Evolutionary conservation across 2,797 vertebrate genomes (phyloP), one percentile per base, ranked within the genome.

Genomic region (Corythornis leucogaster): DNA sequence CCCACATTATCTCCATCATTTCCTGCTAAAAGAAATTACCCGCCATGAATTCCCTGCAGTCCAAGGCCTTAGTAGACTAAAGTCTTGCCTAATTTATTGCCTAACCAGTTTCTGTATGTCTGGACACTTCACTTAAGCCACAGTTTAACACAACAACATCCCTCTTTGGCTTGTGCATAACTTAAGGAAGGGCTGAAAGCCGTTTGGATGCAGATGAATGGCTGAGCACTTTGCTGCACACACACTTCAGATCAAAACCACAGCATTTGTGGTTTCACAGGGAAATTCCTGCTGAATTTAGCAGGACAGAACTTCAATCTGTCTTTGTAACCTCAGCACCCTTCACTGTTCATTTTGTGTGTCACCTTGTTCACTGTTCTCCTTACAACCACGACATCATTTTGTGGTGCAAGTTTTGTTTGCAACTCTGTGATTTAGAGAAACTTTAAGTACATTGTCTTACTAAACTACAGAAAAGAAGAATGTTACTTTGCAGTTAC

Each of bases 271-370:
- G 9, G 4, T 30, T 62, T 38, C 35, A 9, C 43, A 73, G 63
- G n/a, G 43, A 68, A 85, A 40, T 2, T 11, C 18, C 50, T 33
- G 24, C 40, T 0, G 0, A 68, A 24, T 26, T 73, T 48, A 82
- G 54, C 12, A 3, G 24, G 20, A 11, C 28, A 93, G 33, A 26
- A 4, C 14, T 25, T 48, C 40, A 46, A 1, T 5, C 67, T 15
- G 13, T 31, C 35, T 64, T 12, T 33, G 12, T 21, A 40, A 16
- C 57, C 45, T 7, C 21, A 17, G 61, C 35, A 55, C 6, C 66
- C 26, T 33, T 75, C 45, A 16, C 43, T 0, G 0, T 4, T 50
- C 3, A 0, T 30, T 15, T 51, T 58, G 21, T 12, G 13, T 5
- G 3, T 13, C 53, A 35, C 21, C 26, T 51, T 0, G 0, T 76